These are phyloP conservation scores for Hephaestus fuliginosus DNA, from an alignment of 2,797 vertebrate species.

Conservation along the genomic window DNA sequence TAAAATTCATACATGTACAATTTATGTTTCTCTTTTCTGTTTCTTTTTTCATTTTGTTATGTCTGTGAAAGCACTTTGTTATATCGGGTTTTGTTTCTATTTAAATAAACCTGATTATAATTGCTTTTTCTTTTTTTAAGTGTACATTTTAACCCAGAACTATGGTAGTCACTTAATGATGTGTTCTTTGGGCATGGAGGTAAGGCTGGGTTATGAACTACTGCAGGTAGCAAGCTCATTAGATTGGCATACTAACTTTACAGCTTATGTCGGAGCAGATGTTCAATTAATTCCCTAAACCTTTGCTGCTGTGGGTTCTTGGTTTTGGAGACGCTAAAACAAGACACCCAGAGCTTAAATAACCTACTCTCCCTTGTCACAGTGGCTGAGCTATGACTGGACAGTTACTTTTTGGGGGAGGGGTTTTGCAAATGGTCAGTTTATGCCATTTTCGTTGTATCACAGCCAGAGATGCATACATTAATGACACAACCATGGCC, in stretches of 20 bases:
- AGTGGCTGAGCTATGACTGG: background rate
- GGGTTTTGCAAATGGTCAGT: background rate
- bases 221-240: background rate
- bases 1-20: no score
- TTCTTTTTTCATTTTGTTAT: no score
- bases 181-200: no score
- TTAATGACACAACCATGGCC: background rate
- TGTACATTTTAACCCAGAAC: background rate
- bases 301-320: background rate
- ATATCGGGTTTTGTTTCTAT: no score
- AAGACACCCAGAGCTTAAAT: background rate
- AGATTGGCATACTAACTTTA: conserved; percentile 1
- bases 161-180: background rate
- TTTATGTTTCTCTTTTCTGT: background rate
- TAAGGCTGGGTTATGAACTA: background rate
- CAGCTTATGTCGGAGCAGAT: background rate
- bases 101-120: no score
- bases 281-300: background rate
- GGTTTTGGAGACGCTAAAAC: background rate
- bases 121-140: no score
- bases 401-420: background rate
- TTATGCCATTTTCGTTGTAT: background rate
- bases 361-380: background rate
- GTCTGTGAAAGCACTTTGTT: no score
- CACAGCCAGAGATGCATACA: background rate